Base-by-base conservation (phyloP, 2,888 invertebrate genomes). In the Nomada goodeniana region DNA sequence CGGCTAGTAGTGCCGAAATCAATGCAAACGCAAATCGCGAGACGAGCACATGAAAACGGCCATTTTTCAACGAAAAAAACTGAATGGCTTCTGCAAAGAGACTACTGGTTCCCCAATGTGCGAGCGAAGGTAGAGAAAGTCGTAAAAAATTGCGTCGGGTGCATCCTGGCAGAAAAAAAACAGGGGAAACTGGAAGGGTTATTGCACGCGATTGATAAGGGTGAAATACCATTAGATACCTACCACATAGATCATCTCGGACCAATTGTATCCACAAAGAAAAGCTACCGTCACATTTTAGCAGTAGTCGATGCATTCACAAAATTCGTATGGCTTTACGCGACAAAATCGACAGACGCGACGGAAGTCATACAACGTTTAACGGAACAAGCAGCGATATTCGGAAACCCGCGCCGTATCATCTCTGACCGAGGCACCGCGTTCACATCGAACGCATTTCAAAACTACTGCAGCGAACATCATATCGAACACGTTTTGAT, bases 171-270 rank as follows among this genome's bases (percentile, higher is more conserved):
- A n/a, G 60, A 70, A 11, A 20, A 29, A 13, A 70, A 70, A 23
- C 26, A 23, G 7, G 70, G 70, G 11, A 47, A 52, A 18, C 60
- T n/a, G 20, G 68, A 57, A 36, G 68, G 68, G 13, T 44, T 55
- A 9, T 57, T 57, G 18, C n/a, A 57, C 15, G 18, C 20, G 42
- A 42, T 68, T 15, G 68, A 57, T 4, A 68, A 68, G 57, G 47
- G 57, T 3, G 68, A 68, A 20, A 0, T 23, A 2, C 68, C 68
- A 2, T 15, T 68, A 4, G 20, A 57, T 4, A 57, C 68, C 4
- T 72, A 52, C 20, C 72, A 72, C 42, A 44, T 72, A 18, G 64
- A 72, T 26, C 53, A 72, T 42, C 20, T 63, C 10, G 63, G 72
- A 23, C 63, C 72, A 2, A 9, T 72, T 7, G 53, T 44, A 5